Evolutionary conservation across 1,140 invertebrate genomes (phyloP).

Genomic region (Holotrichia oblita): DNA sequence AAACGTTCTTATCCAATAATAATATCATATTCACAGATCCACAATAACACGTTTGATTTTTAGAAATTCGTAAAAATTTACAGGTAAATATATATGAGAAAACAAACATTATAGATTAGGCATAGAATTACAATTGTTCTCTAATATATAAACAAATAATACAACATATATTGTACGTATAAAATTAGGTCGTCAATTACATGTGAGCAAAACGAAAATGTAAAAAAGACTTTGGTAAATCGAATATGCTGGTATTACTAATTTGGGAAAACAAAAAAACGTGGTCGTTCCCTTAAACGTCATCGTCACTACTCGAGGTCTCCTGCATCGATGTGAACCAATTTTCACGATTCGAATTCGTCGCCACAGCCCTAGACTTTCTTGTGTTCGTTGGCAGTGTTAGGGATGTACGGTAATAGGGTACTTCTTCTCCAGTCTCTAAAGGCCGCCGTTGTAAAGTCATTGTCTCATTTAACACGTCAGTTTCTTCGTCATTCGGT

Average conservation of each 20-base stretch:
- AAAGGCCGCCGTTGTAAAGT: conserved; percentile 73
- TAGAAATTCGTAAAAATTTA: background rate
- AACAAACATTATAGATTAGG: conserved; percentile 1
- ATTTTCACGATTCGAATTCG: conserved; percentile 48
- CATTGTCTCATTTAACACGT: conserved; percentile 73
- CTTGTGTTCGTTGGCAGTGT: conserved; percentile 74
- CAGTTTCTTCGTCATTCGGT: conserved; percentile 67
- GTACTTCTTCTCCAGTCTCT: conserved; percentile 62
- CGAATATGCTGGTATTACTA: background rate
- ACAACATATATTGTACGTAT: background rate
- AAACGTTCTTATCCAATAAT: background rate
- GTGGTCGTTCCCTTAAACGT: conserved; percentile 41
- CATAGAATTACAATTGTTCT: conserved; percentile 3
- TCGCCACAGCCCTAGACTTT: conserved; percentile 53
- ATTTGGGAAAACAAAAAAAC: background rate
- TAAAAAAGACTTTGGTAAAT: no score
- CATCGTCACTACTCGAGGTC: conserved; percentile 52
- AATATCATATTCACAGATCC: background rate
- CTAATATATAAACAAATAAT: background rate
- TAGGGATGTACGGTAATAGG: conserved; percentile 72
- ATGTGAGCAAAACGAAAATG: no score
- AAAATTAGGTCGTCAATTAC: background rate
- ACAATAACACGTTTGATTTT: background rate
- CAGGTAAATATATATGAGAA: background rate
- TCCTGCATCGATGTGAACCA: conserved; percentile 54